A percentile compares a stretch with the other conserved stretches of the same genome.
These are phyloP conservation scores for Cassiopea andromeda DNA, from an alignment of 30 jellyfish, hydroid and myxozoan genomes.

Conservation along the genomic window DNA sequence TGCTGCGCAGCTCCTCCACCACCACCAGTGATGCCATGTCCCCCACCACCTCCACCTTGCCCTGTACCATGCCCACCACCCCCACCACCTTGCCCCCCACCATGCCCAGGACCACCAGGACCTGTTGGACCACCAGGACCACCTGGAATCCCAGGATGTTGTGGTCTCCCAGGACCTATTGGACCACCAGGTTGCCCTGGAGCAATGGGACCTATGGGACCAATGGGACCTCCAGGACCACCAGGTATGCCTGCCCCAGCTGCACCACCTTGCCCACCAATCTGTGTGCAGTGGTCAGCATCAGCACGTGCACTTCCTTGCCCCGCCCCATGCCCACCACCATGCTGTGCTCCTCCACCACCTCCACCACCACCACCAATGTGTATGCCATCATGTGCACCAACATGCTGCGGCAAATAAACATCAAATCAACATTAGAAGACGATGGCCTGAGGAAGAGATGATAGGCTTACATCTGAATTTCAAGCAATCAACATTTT, in stretches of 20 bases:
- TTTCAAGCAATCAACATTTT: background rate
- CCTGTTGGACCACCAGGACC: slow-evolving; percentile 95
- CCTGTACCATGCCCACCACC: slow-evolving; percentile 43
- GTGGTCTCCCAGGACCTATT: slow-evolving; percentile 97
- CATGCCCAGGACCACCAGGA: slow-evolving; percentile 96
- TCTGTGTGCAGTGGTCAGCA: slow-evolving; percentile 87
- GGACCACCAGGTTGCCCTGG: slow-evolving; percentile 96
- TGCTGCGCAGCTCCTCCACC: slow-evolving; percentile 80
- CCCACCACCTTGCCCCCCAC: slow-evolving; percentile 91
- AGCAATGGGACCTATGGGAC: slow-evolving; percentile 85
- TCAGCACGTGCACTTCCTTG: slow-evolving; percentile 63
- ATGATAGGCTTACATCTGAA: background rate
- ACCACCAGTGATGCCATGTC: slow-evolving; percentile 65
- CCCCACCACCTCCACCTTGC: slow-evolving; percentile 71
- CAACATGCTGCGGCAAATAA: slow-evolving; percentile 70
- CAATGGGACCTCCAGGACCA: slow-evolving; percentile 97
- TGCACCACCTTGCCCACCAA: slow-evolving; percentile 94
- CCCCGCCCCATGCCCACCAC: slow-evolving; percentile 83
- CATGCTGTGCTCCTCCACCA: slow-evolving; percentile 74
- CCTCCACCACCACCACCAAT: slow-evolving; percentile 77
- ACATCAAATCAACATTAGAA: background rate
- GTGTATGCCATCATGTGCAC: slow-evolving; percentile 80
- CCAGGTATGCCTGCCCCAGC: slow-evolving; percentile 99
- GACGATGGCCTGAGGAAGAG: background rate
- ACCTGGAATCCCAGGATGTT: slow-evolving; percentile 95